Conservation (phyloP, 1,140 invertebrate genomes). For the Aphidius gifuensis region DNA sequence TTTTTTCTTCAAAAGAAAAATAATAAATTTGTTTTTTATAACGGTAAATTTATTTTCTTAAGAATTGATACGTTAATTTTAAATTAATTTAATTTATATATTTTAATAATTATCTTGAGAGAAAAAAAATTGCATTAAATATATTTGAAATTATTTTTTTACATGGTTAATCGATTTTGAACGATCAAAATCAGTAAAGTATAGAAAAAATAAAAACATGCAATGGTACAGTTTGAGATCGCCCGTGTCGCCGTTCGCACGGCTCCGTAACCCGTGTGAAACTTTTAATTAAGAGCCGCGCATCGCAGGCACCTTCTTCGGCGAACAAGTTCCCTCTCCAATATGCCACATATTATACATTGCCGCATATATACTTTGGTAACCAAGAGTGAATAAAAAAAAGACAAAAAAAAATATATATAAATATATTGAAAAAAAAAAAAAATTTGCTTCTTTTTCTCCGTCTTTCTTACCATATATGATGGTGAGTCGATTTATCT, state of each 20-base stretch:
- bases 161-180: too few species aligned
- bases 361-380: too few species aligned
- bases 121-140: too few species aligned
- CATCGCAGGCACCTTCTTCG: slow-evolving; percentile 25
- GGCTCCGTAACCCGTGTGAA: slow-evolving; percentile 32
- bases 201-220: not conserved
- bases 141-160: too few species aligned
- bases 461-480: not conserved
- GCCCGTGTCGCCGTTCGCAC: slow-evolving; percentile 23
- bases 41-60: too few species aligned
- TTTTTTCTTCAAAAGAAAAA: too few species aligned
- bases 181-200: not conserved
- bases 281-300: slow-evolving; percentile 45
- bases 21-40: too few species aligned
- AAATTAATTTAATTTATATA: too few species aligned
- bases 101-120: too few species aligned
- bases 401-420: slow-evolving; percentile 1
- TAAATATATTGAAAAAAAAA: not conserved
- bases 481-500: too few species aligned
- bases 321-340: slow-evolving; percentile 9
- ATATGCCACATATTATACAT: too few species aligned
- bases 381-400: not conserved
- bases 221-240: slow-evolving; percentile 24
- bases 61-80: too few species aligned
- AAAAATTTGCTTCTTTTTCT: not conserved